Evolutionary conservation across 2,797 vertebrate genomes (phyloP), one percentile per base, ranked within the genome.

Genomic region (Dipus sagitta): DNA sequence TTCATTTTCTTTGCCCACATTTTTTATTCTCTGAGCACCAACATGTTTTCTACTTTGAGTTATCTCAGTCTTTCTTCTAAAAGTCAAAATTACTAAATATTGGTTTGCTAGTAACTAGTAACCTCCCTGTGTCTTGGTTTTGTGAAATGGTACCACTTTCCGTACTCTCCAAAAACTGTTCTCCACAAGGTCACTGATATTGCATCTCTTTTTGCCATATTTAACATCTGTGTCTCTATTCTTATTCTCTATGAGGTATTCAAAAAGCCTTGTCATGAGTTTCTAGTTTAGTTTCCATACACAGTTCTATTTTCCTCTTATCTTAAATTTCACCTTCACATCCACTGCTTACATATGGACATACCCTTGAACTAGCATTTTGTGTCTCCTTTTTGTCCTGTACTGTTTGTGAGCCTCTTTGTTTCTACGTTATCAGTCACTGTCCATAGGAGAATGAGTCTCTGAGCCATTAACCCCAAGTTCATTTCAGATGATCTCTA

Each of bases 311-410:
- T 90, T 80, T 20, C 52, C 23, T 75, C 18, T 1, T 13, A 60
- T 92, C 91, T 60, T 78, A 38, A 78, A 54, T 75, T 90, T 88
- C 67, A 64, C n/a, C 70, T 82, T 75, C 28, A 54, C 38, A 62
- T 26, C 0, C 1, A 60, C 54, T 21, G 20, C 68, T 67, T 79
- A 47, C 79, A 79, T 30, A 13, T 47, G 17, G 23, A 75, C 18
- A 26, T 58, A 38, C 2, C 42, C 62, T 78, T 47, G 62, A 83
- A 32, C 32, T 26, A n/a, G n/a, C 26, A 20, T 58, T 74, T 70
- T 28, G 4, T 18, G 42, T 62, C 32, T 38, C 76, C 6, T 62
- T 70, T 78, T 77, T 23, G 18, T 17, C 77, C 30, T 42, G 26
- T 68, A 26, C 21, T 60, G 34, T 11, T 67, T 20, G 2, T 24